phyloP scores from a whole-genome alignment of 2,797 vertebrate species.

The Sebastes alutus region DNA sequence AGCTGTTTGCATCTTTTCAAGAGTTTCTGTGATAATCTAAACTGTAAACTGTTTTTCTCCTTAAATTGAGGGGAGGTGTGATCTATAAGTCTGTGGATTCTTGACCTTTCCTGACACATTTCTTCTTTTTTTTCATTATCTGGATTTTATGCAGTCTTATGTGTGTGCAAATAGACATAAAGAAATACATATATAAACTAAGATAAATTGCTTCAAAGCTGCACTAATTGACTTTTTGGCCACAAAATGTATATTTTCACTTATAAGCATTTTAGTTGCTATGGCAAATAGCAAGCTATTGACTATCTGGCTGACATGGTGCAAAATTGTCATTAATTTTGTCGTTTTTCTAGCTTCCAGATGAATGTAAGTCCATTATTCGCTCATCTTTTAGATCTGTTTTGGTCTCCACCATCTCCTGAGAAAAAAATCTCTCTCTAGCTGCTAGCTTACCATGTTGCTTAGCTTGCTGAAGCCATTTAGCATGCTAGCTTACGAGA shows the following conservation, averaged over 20 bases:
- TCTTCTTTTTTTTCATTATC: neutral
- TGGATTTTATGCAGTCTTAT: neutral
- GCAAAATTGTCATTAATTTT: neutral
- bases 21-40: neutral
- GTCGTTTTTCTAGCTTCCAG: neutral
- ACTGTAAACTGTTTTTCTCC: neutral
- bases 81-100: neutral
- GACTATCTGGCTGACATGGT: neutral
- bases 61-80: neutral
- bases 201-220: neutral
- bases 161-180: neutral
- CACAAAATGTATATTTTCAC: neutral
- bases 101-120: neutral
- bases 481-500: neutral
- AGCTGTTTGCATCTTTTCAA: neutral
- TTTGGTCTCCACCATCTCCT: neutral
- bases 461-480: neutral
- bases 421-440: neutral
- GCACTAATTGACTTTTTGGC: neutral
- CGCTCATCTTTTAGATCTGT: neutral
- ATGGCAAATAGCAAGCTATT: neutral
- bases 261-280: neutral
- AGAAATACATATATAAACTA: neutral
- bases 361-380: neutral
- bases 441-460: neutral